A percentile compares a stretch with the other conserved stretches of the same genome.
phyloP scores from a whole-genome alignment of 2,888 invertebrate genomes.

The Drosophila fulvimacula region DNA sequence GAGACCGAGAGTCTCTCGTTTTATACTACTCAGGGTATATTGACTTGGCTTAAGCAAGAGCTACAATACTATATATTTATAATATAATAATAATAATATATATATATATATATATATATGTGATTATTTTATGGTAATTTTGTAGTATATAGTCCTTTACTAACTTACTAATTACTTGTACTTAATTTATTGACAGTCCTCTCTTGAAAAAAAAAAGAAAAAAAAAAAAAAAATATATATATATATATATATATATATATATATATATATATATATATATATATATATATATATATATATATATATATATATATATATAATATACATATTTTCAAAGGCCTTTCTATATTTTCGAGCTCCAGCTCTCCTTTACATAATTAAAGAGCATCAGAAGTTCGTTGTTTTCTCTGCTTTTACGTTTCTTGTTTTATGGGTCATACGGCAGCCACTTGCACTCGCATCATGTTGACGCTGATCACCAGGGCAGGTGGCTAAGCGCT shows the following conservation, averaged over 20 bases:
- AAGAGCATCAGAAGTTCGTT: conserved; percentile 29
- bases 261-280: too few relatives aligned
- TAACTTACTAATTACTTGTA: too few relatives aligned
- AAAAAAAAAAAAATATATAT: too few relatives aligned
- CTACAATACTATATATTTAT: neutral
- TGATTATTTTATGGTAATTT: too few relatives aligned
- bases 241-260: too few relatives aligned
- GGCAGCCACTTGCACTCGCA: conserved; percentile 48
- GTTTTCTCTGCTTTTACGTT: neutral
- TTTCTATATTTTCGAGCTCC: too few relatives aligned
- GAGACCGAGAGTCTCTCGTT: conserved; percentile 21
- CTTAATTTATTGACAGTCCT: too few relatives aligned
- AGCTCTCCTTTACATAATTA: neutral
- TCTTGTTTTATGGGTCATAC: conserved; percentile 64
- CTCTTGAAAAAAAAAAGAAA: too few relatives aligned
- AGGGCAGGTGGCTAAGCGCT: conserved; percentile 34
- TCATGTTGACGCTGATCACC: conserved; percentile 73
- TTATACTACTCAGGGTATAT: conserved; percentile 2
- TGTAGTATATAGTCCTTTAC: too few relatives aligned
- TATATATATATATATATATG: neutral
- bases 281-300: neutral
- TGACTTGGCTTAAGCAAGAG: neutral
- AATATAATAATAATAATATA: too few relatives aligned
- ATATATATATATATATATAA: neutral
- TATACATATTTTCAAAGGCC: too few relatives aligned